Percentiles rank a stretch among this genome's conserved stretches.
Conservation (phyloP, 1,140 invertebrate species). For the Ylistrum balloti region DNA sequence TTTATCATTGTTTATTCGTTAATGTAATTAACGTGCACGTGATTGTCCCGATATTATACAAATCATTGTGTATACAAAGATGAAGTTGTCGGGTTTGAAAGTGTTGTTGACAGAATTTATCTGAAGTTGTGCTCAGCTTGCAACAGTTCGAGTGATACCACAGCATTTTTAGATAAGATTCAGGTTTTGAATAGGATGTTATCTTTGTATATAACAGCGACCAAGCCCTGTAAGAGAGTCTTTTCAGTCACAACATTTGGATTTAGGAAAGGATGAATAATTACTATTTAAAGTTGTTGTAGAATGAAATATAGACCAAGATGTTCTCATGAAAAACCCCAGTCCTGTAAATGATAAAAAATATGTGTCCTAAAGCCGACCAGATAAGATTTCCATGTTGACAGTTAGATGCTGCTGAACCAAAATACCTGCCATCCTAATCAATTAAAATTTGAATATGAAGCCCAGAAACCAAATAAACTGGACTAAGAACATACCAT, state of each 20-base stretch:
- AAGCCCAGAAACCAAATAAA: no score
- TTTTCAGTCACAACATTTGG: background rate
- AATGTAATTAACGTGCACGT: background rate
- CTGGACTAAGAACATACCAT: no score
- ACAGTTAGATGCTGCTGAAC: no score
- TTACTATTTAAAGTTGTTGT: background rate
- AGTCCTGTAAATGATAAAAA: background rate
- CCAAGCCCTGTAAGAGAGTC: background rate
- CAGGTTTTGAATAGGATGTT: background rate
- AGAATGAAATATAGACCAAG: background rate
- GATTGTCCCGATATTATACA: background rate
- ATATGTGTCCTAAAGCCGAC: background rate
- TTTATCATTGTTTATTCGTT: background rate
- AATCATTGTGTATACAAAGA: background rate
- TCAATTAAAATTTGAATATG: no score
- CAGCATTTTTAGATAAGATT: background rate
- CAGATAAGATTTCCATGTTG: no score
- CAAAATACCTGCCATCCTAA: no score
- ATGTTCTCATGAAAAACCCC: background rate
- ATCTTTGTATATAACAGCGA: conserved; percentile 12
- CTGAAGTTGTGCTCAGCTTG: background rate
- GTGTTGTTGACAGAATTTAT: background rate
- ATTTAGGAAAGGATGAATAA: background rate
- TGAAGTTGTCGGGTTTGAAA: background rate
- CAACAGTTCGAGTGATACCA: background rate